Conservation (phyloP, 23 tunicate genomes). For the Trididemnum nubilum region DNA sequence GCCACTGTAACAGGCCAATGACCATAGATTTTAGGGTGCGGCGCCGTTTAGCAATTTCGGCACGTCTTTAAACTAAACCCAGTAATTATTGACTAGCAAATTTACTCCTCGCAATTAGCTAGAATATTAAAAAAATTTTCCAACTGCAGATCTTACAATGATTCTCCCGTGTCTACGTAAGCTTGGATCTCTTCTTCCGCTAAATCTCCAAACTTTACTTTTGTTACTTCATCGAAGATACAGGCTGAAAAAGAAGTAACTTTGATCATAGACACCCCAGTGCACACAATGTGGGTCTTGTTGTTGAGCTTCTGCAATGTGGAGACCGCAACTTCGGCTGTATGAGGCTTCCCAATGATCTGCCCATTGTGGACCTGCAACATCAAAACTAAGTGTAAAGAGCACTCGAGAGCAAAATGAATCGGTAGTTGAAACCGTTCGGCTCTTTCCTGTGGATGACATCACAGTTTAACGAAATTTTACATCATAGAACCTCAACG, state of each 20-base stretch:
- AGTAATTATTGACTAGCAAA: too few relatives aligned
- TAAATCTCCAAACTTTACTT: constrained; percentile 54
- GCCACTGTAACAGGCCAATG: too few relatives aligned
- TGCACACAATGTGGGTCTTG: constrained; percentile 59
- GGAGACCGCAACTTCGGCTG: constrained; percentile 46
- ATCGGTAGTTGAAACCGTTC: background rate
- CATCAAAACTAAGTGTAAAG: background rate
- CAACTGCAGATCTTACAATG: constrained; percentile 55
- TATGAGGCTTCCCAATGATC: constrained; percentile 94
- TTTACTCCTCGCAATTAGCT: too few relatives aligned
- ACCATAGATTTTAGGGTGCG: too few relatives aligned
- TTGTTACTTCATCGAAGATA: constrained; percentile 55
- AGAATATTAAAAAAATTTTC: too few relatives aligned
- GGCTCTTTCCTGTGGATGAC: too few relatives aligned
- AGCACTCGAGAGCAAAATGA: too few relatives aligned
- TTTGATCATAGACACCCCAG: constrained; percentile 65
- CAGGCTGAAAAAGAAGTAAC: constrained; percentile 26
- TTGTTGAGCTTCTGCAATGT: constrained; percentile 54
- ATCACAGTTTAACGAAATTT: too few relatives aligned
- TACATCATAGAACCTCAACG: too few relatives aligned
- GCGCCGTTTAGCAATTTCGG: too few relatives aligned
- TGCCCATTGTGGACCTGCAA: constrained; percentile 41
- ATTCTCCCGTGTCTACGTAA: constrained; percentile 83
- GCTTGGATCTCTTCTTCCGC: constrained; percentile 42
- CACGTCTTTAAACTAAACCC: too few relatives aligned